Base-by-base conservation (phyloP, 1,140 invertebrate genomes). In the Apolygus lucorum region DNA sequence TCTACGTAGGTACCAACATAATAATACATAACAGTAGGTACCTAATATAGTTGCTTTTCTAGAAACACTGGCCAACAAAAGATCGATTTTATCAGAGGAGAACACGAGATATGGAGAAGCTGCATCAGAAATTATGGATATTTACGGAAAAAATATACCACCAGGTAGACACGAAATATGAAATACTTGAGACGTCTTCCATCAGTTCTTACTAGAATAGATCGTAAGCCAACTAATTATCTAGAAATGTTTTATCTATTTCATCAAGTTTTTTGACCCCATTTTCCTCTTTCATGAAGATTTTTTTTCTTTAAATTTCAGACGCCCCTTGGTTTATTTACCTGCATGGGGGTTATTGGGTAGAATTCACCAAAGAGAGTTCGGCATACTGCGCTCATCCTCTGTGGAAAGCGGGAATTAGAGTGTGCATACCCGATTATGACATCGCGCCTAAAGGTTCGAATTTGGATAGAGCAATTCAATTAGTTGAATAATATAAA, bases 321-420 rank as follows among this genome's bases (percentile, higher is more conserved):
- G 87, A 86, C 76, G 82, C 86, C 13, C 87, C 89, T 0, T 86
- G 92, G 54, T 84, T 91, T 63, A 82, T 91, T 1, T 92, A 85
- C 74, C 82, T 93, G 21, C 91, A 93, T 77, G 92, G 92, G 2
- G 92, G 91, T 22, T 92, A 89, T 74, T 94, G 91, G 91, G 87
- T 90, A 76, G 81, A 84, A 72, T 75, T 89, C 2, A 86, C 84
- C 27, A 85, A 86, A 73, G 84, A 87, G 34, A 73, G 84, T 2
- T 84, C 86, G 0, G 81, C 84, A 26, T 90, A 87, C 70, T 80
- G 84, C 21, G 88, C 86, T 0, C 75, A 78, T 1, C 81, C 86
- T 0, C 77, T 92, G 0, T 80, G 87, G 67, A 77, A 81, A 29
- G 81, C 81, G 22, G 87, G 85, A 1, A 84, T 89, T 54, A 86